These are phyloP conservation scores for Pristionchus entomophagus DNA, from an alignment of 2,888 invertebrate genomes.

Conservation along the genomic window DNA sequence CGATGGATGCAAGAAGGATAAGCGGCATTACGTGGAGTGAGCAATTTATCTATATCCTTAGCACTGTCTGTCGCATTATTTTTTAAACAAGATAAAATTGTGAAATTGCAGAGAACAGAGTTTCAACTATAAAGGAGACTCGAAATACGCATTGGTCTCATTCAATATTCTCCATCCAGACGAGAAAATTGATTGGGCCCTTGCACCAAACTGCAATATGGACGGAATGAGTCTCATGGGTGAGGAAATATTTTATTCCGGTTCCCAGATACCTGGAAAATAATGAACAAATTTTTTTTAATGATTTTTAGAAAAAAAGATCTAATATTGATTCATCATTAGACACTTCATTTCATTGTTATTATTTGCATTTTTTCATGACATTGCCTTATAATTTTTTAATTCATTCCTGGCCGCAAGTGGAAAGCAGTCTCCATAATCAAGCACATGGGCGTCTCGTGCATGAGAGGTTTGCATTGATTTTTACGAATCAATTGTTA, in stretches of 20 bases:
- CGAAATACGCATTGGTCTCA: not conserved
- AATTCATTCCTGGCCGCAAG: too few relatives aligned
- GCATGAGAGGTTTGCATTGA: not conserved
- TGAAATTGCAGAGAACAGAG: not conserved
- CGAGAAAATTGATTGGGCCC: not conserved
- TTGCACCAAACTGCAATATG: not conserved
- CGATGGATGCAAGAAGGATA: not conserved
- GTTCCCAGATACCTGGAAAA: too few relatives aligned
- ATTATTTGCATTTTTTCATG: too few relatives aligned
- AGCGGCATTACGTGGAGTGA: not conserved
- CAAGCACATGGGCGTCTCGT: not conserved
- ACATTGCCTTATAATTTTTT: too few relatives aligned
- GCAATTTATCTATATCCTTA: not conserved
- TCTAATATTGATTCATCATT: too few relatives aligned
- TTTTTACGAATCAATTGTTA: too few relatives aligned
- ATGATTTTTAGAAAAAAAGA: too few relatives aligned
- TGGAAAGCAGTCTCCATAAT: not conserved
- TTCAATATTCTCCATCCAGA: not conserved
- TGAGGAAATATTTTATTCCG: not conserved
- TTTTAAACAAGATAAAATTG: too few relatives aligned
- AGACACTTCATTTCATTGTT: too few relatives aligned
- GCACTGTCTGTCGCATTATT: not conserved
- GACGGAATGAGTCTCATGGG: not conserved
- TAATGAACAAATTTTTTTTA: too few relatives aligned
- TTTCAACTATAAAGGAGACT: not conserved